phyloP scores from a whole-genome alignment of 2,113 vertebrate species.

The Collichthys lucidus region DNA sequence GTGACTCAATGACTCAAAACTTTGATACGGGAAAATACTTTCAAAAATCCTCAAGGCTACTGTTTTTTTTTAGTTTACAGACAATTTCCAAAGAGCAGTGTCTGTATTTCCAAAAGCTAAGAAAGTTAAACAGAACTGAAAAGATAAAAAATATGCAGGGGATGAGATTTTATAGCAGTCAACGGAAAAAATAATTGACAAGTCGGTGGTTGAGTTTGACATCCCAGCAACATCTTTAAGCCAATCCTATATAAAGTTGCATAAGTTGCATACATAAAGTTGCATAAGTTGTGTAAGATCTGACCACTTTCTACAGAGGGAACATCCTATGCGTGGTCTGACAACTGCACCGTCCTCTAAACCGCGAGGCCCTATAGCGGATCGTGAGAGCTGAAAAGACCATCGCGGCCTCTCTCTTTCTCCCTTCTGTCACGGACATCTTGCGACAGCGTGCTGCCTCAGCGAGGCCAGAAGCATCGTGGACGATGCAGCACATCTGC shows the following conservation, averaged over 20 bases:
- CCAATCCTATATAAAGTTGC: background rate
- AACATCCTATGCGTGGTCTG: no score
- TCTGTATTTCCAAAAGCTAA: background rate
- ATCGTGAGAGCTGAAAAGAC: no score
- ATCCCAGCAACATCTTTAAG: background rate
- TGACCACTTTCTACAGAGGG: no score
- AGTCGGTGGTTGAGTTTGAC: background rate
- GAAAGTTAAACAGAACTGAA: background rate
- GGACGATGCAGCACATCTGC: no score
- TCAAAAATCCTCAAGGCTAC: background rate
- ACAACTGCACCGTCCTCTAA: no score
- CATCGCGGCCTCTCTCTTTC: no score
- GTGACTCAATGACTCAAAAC: background rate
- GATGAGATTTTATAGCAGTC: background rate
- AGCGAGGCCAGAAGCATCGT: no score
- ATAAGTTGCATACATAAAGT: no score
- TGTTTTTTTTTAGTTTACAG: background rate
- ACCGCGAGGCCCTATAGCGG: no score
- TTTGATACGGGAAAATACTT: background rate
- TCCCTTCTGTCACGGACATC: no score
- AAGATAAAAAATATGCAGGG: background rate
- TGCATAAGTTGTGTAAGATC: no score
- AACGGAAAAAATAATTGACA: background rate
- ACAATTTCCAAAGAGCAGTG: background rate
- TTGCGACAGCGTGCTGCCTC: no score